These are phyloP conservation scores for Agrochola circellaris DNA, from an alignment of 2,888 invertebrate species.

Conservation along the genomic window DNA sequence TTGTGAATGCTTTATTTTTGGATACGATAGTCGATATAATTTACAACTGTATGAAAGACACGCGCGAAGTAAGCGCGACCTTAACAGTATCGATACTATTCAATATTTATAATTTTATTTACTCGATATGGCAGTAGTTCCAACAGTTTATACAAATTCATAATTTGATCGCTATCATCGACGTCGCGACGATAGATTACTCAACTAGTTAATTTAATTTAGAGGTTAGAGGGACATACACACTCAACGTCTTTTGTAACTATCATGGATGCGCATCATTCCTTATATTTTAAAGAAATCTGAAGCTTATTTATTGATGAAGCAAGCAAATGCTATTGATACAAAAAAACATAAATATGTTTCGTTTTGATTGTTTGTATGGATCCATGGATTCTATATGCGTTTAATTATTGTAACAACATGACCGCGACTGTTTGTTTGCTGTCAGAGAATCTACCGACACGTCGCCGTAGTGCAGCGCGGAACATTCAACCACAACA, in stretches of 20 bases:
- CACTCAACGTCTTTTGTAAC: neutral
- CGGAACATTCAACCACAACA: neutral
- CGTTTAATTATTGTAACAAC: neutral
- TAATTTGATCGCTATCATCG: slow-evolving; percentile 12
- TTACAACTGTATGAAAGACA: slow-evolving; percentile 10
- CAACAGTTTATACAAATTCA: slow-evolving; percentile 28
- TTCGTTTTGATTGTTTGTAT: neutral
- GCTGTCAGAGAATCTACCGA: neutral
- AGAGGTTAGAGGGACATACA: neutral
- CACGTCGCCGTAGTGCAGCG: neutral
- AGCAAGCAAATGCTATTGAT: neutral
- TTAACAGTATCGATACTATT: slow-evolving; percentile 21
- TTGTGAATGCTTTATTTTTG: slow-evolving; percentile 1
- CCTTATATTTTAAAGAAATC: neutral
- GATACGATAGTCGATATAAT: slow-evolving; percentile 1
- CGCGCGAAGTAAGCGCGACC: slow-evolving; percentile 6
- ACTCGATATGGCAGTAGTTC: slow-evolving; percentile 55
- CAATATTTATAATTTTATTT: slow-evolving; percentile 17
- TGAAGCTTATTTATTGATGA: neutral
- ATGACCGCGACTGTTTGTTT: neutral
- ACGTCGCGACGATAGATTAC: slow-evolving; percentile 16
- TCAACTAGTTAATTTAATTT: slow-evolving; percentile 6
- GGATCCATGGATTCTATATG: neutral
- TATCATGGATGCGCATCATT: neutral
- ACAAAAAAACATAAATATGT: neutral